These are phyloP conservation scores for Caenorhabditis remanei DNA, from an alignment of 1,140 invertebrate genomes.

Conservation along the genomic window DNA sequence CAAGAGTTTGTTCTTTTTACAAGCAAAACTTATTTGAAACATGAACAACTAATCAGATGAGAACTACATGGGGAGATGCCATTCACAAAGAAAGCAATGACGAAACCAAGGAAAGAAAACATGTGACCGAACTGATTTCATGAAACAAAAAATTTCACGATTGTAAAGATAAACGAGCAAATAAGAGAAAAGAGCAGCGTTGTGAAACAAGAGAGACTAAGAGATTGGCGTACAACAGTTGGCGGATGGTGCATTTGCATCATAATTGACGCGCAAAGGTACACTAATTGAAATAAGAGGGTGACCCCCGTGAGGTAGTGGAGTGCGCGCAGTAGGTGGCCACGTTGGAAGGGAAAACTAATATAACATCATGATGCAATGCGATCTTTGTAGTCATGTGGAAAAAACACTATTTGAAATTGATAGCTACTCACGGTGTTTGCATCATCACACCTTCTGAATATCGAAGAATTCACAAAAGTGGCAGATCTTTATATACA, in stretches of 20 bases:
- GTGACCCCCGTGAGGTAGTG: neutral
- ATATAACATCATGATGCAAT: conserved; percentile 21
- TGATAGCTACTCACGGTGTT: no score
- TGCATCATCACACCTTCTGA: no score
- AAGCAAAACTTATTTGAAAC: neutral
- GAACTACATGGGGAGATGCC: neutral
- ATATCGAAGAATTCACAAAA: no score
- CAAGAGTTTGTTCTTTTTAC: neutral
- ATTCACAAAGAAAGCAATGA: conserved; percentile 2
- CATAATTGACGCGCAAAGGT: neutral
- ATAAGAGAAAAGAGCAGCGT: neutral
- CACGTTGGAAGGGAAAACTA: neutral
- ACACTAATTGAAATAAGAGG: neutral
- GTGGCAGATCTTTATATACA: no score
- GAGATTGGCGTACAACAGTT: neutral
- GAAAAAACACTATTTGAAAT: no score
- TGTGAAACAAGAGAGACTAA: neutral
- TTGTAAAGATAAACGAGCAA: neutral
- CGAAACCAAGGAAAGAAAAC: neutral
- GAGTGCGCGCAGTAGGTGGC: neutral
- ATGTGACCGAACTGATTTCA: neutral
- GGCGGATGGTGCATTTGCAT: neutral
- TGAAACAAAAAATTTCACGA: neutral
- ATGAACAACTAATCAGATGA: neutral
- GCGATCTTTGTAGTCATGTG: neutral